A percentile compares a stretch with the other conserved stretches of the same genome.
Evolutionary conservation across 2,797 vertebrate species (phyloP).

Genomic region (Numenius phaeopus): DNA sequence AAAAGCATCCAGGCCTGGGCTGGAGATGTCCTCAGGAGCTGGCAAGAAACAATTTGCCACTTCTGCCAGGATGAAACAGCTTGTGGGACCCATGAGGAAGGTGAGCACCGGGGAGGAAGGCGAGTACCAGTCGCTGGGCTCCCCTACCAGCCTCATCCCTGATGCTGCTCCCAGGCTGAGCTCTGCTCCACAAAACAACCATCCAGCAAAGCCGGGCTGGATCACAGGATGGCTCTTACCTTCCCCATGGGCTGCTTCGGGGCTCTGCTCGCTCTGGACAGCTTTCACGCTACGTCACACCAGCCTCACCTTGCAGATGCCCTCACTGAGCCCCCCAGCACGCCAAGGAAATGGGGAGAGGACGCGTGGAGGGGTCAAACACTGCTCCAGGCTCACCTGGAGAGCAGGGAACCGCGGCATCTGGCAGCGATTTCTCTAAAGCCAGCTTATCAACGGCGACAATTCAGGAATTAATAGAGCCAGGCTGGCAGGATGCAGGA

Average conservation of each 20-base stretch:
- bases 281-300: neutral
- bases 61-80: neutral
- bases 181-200: neutral
- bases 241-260: neutral
- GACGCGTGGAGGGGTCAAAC: neutral
- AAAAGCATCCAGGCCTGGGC: neutral
- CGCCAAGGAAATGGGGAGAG: rapidly evolving
- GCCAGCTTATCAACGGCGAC: neutral
- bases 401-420: neutral
- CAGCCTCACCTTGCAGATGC: neutral
- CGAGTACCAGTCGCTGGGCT: neutral
- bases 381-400: neutral
- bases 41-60: neutral
- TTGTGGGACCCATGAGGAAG: neutral
- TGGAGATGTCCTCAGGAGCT: neutral
- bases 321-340: neutral
- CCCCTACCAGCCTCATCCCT: neutral
- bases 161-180: neutral
- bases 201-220: neutral
- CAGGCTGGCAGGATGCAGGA: slow-evolving; percentile 46
- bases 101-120: neutral
- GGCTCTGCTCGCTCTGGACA: neutral
- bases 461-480: slow-evolving; percentile 39
- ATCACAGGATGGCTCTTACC: rapidly evolving
- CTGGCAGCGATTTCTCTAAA: neutral